A percentile compares a stretch with the other conserved stretches of the same genome.
Conservation (phyloP, 2,113 vertebrate species). For the Centrocercus urophasianus region DNA sequence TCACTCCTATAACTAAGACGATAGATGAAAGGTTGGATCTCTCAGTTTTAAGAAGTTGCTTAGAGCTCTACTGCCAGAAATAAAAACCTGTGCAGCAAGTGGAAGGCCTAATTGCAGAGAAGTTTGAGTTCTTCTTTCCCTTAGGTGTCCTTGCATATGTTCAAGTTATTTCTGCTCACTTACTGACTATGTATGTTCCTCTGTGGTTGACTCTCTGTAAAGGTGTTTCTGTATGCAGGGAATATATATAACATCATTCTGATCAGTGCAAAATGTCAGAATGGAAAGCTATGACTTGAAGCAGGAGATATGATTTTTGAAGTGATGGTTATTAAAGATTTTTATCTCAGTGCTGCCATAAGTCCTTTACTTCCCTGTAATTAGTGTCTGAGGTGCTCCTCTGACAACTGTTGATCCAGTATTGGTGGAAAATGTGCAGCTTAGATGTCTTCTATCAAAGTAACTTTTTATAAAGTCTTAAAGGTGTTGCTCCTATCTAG, state of each 20-base stretch:
- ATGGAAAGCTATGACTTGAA: not conserved
- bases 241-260: not conserved
- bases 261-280: not conserved
- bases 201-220: not conserved
- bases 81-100: not conserved
- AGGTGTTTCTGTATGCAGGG: not conserved
- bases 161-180: not conserved
- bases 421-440: rapidly evolving
- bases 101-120: not conserved
- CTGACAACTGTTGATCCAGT: not conserved
- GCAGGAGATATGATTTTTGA: not conserved
- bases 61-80: not conserved
- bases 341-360: not conserved
- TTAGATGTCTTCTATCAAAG: not conserved
- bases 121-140: not conserved
- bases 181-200: not conserved
- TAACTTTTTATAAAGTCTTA: not conserved
- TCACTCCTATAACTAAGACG: not conserved
- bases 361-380: not conserved
- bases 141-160: not conserved
- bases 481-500: not conserved
- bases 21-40: not conserved
- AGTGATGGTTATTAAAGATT: not conserved
- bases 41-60: not conserved
- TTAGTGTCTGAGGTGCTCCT: not conserved